Evolutionary conservation across 1,140 invertebrate genomes (phyloP).

Genomic region (Ladona fulva): DNA sequence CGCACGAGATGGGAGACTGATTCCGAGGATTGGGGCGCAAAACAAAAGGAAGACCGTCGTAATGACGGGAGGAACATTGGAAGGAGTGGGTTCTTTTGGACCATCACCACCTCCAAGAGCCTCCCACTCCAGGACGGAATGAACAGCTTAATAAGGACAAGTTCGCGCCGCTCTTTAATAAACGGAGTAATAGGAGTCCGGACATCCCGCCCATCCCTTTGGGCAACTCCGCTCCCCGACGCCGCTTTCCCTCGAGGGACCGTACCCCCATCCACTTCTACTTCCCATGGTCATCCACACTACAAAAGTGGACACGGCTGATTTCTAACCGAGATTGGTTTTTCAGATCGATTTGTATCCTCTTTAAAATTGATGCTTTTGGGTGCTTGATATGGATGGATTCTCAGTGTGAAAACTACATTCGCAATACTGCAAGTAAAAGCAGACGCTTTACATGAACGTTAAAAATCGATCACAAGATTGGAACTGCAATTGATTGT

Average conservation of each 20-base stretch:
- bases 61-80: neutral
- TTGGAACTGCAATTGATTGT: no score
- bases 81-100: neutral
- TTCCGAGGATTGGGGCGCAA: neutral
- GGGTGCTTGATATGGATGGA: no score
- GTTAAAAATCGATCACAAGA: no score
- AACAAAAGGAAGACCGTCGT: neutral
- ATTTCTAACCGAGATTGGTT: no score
- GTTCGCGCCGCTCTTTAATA: conserved; percentile 3
- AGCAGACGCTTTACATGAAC: no score
- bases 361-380: no score
- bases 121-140: neutral
- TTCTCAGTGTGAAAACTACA: no score
- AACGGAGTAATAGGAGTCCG: neutral
- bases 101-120: neutral
- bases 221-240: neutral
- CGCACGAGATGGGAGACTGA: neutral
- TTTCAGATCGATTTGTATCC: no score
- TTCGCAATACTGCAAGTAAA: no score
- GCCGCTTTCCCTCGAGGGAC: neutral
- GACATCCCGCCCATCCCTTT: neutral
- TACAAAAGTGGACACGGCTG: no score
- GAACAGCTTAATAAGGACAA: neutral
- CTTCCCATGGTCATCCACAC: neutral
- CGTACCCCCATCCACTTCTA: neutral